phyloP scores from a whole-genome alignment of 2,888 invertebrate species.

The Pseudanteris insignis region DNA sequence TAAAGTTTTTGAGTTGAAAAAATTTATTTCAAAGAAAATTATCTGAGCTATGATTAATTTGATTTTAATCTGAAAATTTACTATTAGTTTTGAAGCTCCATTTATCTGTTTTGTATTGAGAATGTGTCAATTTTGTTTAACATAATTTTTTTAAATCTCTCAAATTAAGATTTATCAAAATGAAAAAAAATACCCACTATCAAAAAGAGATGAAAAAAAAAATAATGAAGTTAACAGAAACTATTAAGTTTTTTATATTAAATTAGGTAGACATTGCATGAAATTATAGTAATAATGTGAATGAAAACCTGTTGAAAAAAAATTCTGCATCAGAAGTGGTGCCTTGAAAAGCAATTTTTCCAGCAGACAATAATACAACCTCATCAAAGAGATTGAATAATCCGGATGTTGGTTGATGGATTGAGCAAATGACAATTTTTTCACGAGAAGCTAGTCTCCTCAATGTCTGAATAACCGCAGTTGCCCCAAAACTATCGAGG shows the following conservation, averaged over 20 bases:
- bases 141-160: too few species aligned
- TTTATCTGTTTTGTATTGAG: too few species aligned
- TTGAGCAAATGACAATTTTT: constrained; percentile 84
- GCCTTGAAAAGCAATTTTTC: constrained; percentile 82
- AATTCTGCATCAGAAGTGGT: constrained; percentile 74
- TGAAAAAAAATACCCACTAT: too few species aligned
- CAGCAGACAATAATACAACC: constrained; percentile 80
- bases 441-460: constrained; percentile 74
- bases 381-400: constrained; percentile 84
- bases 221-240: background rate
- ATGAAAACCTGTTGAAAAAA: constrained; percentile 77
- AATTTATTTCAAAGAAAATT: background rate
- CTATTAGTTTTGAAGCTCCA: too few species aligned
- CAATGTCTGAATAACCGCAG: constrained; percentile 78
- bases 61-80: too few species aligned
- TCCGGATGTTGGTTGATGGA: constrained; percentile 92
- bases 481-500: constrained; percentile 88
- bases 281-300: background rate
- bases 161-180: too few species aligned
- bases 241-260: too few species aligned
- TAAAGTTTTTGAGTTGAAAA: constrained; percentile 1
- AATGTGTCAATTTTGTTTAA: too few species aligned
- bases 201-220: background rate
- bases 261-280: too few species aligned
- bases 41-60: too few species aligned